Evolutionary conservation across 2,888 invertebrate genomes (phyloP).

Genomic region (Caenorhabditis macrosperma): DNA sequence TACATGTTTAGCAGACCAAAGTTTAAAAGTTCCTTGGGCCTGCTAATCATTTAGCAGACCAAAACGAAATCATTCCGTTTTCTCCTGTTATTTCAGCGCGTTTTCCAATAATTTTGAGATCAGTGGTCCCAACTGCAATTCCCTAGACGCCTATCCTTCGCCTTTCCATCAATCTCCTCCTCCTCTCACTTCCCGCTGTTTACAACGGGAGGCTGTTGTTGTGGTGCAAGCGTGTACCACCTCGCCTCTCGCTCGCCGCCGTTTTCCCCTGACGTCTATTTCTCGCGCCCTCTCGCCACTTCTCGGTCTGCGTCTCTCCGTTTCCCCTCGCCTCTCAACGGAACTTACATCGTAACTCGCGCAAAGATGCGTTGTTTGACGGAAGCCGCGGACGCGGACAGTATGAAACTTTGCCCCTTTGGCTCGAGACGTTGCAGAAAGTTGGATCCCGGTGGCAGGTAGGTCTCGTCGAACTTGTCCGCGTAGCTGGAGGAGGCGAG

Average conservation of each 20-base stretch:
- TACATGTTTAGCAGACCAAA: neutral
- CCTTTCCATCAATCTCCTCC: slow-evolving; percentile 9
- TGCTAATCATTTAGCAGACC: neutral
- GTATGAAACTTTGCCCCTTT: slow-evolving; percentile 67
- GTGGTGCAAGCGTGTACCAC: slow-evolving; percentile 29
- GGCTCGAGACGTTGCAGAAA: slow-evolving; percentile 59
- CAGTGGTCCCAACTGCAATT: neutral
- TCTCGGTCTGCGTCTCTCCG: slow-evolving; percentile 22
- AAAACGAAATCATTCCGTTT: too few species aligned
- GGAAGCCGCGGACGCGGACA: slow-evolving; percentile 70
- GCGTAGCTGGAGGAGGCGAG: slow-evolving; percentile 45
- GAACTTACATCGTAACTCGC: slow-evolving; percentile 63
- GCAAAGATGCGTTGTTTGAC: slow-evolving; percentile 68
- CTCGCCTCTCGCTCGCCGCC: slow-evolving; percentile 5
- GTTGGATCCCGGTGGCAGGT: slow-evolving; percentile 46
- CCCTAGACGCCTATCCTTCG: neutral
- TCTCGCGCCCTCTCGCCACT: slow-evolving; percentile 17
- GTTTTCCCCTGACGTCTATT: slow-evolving; percentile 22
- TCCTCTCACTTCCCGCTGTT: slow-evolving; percentile 11
- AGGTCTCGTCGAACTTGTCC: slow-evolving; percentile 49
- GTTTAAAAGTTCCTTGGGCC: neutral
- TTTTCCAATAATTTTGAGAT: neutral
- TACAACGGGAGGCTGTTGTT: slow-evolving; percentile 28
- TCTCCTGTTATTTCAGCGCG: neutral
- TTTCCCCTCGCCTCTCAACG: slow-evolving; percentile 5